Percentiles rank a stretch among this genome's conserved stretches.
Conservation (phyloP, 2,797 vertebrate species). For the Choloepus didactylus region DNA sequence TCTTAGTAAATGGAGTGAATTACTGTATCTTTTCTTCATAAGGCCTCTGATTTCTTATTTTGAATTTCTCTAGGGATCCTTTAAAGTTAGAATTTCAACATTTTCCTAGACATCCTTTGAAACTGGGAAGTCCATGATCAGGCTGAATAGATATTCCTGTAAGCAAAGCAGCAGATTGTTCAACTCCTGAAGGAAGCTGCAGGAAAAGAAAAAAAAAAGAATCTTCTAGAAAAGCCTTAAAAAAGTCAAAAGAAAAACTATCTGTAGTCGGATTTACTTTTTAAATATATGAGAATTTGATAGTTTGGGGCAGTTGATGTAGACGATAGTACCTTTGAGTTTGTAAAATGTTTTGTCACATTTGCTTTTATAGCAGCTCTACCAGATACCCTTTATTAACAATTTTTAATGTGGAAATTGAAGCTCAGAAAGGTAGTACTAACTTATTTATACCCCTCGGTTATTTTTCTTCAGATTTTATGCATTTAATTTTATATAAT, state of each 20-base stretch:
- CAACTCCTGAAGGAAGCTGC: background rate
- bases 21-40: background rate
- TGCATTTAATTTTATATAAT: slow-evolving; percentile 22
- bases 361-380: slow-evolving; percentile 40
- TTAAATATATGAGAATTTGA: slow-evolving; percentile 23
- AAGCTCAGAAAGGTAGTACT: slow-evolving; percentile 26
- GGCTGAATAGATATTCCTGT: slow-evolving; percentile 1
- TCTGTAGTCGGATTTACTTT: slow-evolving; percentile 32
- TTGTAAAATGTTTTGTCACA: background rate
- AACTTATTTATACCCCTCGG: background rate
- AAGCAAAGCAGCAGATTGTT: slow-evolving; percentile 34
- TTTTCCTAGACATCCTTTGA: slow-evolving; percentile 35
- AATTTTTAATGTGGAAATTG: background rate
- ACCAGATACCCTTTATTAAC: background rate
- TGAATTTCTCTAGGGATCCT: slow-evolving; percentile 44
- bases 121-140: slow-evolving; percentile 32
- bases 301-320: slow-evolving; percentile 10
- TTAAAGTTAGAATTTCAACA: slow-evolving; percentile 57
- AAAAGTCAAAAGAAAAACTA: background rate
- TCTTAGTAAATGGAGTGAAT: slow-evolving; percentile 13
- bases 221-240: slow-evolving; percentile 9
- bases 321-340: background rate
- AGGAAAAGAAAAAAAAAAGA: background rate
- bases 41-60: slow-evolving; percentile 29
- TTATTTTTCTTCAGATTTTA: slow-evolving; percentile 41